phyloP scores from a whole-genome alignment of 1,140 invertebrate species.

The Dolichoris vasculosae region DNA sequence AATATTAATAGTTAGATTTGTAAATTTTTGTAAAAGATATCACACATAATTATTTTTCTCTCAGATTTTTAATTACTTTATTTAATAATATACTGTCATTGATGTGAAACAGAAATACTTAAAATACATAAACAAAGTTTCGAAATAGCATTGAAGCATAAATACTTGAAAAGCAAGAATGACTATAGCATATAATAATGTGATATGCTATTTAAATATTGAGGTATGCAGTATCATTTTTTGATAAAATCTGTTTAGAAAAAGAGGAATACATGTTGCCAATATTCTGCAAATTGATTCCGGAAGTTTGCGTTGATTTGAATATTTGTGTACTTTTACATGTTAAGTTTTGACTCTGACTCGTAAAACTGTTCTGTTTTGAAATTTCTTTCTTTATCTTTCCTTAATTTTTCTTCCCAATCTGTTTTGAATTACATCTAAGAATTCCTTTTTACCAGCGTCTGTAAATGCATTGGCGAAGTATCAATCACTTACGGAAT shows the following conservation, averaged over 20 bases:
- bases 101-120: too few relatives aligned
- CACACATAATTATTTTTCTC: too few relatives aligned
- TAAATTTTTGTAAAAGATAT: too few relatives aligned
- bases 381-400: constrained; percentile 11
- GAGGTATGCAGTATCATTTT: not conserved
- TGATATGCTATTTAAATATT: not conserved
- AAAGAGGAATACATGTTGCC: constrained; percentile 1
- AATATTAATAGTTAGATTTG: too few relatives aligned
- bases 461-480: not conserved
- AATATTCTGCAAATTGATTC: constrained; percentile 46
- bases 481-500: not conserved
- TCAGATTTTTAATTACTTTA: too few relatives aligned
- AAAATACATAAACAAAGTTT: too few relatives aligned
- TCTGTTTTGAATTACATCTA: constrained; percentile 10
- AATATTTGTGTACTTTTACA: not conserved
- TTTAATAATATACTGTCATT: too few relatives aligned
- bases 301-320: constrained; percentile 50
- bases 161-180: not conserved
- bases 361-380: constrained; percentile 35
- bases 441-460: not conserved
- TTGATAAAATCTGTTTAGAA: not conserved
- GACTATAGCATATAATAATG: not conserved
- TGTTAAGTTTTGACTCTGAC: constrained; percentile 29
- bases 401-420: not conserved
- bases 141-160: too few relatives aligned